A percentile compares a stretch with the other conserved stretches of the same genome.
Conservation (phyloP, 2,113 vertebrate species). For the Sorex araneus region DNA sequence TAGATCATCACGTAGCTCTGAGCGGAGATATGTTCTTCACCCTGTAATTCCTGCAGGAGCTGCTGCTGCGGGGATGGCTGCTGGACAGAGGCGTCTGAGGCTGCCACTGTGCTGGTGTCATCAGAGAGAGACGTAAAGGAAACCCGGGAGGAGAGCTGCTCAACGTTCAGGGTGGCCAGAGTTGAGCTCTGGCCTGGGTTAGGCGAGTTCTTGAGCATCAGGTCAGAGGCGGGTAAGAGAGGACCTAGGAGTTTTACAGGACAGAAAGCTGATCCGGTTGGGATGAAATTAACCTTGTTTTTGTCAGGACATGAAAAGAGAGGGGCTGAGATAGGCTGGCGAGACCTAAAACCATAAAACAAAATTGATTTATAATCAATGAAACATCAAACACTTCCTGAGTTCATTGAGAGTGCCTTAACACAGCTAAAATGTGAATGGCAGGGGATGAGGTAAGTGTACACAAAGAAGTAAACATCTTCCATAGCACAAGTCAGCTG, state of each 20-base stretch:
- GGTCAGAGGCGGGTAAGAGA: conserved; percentile 89
- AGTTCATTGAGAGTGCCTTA: conserved; percentile 29
- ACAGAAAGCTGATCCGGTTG: conserved; percentile 98
- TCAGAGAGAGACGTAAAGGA: conserved; percentile 91
- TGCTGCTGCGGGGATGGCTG: conserved; percentile 86
- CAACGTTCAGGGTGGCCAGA: conserved; percentile 89
- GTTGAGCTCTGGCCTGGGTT: conserved; percentile 87
- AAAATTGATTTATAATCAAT: conserved; percentile 54
- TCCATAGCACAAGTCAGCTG: conserved; percentile 90
- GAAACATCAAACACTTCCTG: conserved; percentile 29
- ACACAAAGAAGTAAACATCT: conserved; percentile 90
- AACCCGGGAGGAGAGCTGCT: conserved; percentile 93
- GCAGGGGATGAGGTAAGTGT: conserved; percentile 86
- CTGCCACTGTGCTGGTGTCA: conserved; percentile 94
- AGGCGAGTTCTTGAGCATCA: conserved; percentile 90
- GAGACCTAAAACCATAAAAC: conserved; percentile 91
- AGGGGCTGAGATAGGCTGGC: conserved; percentile 93
- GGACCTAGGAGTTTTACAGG: conserved; percentile 96
- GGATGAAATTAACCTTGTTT: conserved; percentile 99
- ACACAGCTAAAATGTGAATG: conserved; percentile 84
- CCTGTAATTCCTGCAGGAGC: conserved; percentile 88
- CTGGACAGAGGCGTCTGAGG: conserved; percentile 86
- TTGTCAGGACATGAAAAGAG: conserved; percentile 99
- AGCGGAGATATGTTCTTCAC: conserved; percentile 91
- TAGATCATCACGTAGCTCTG: conserved; percentile 94